Evolutionary conservation across 2,888 invertebrate genomes (phyloP), one percentile per base, ranked within the genome.

Genomic region (Dione vanillae): DNA sequence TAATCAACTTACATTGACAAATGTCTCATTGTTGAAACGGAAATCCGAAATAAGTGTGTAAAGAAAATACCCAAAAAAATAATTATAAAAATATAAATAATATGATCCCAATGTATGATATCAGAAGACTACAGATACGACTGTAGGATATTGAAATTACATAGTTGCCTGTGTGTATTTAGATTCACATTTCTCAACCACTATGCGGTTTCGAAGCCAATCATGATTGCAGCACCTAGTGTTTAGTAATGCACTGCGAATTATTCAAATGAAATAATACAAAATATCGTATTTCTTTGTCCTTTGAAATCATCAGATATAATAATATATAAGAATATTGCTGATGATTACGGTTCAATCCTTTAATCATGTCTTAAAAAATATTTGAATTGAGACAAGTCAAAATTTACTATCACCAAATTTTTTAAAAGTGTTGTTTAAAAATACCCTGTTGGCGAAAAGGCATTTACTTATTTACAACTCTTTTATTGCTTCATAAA

Each of bases 141-240:
- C 40, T 70, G 52, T 65, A 62, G 54, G 49, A 61, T 68, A 71
- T 68, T 73, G 70, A 71, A 73, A 73, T 73, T 73, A 71, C 56
- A 73, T 73, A 71, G 73, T 68, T 35, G 51, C 68, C 61, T 43
- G 64, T 65, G 65, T 65, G 67, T 65, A 67, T 67, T 73, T 67
- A 70, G 72, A 68, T 65, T 67, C 72, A 70, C 70, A 61, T 75
- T 74, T 74, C 74, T 64, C 71, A 75, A 74, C 71, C 49, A 62
- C 64, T 69, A 64, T 75, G 73, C 73, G 75, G 71, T 73, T 73
- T 67, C 71, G 56, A 67, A 40, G 67, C 67, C 69, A 69, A 73
- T 73, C 69, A 69, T 58, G 19, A 67, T 75, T 74, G 69, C 74
- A 62, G 52, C 75, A 74, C 51, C 56, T 49, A 58, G 43, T 59